Evolutionary conservation across 2,888 invertebrate genomes (phyloP), one percentile per base, ranked within the genome.

Genomic region (Philereme transversata): DNA sequence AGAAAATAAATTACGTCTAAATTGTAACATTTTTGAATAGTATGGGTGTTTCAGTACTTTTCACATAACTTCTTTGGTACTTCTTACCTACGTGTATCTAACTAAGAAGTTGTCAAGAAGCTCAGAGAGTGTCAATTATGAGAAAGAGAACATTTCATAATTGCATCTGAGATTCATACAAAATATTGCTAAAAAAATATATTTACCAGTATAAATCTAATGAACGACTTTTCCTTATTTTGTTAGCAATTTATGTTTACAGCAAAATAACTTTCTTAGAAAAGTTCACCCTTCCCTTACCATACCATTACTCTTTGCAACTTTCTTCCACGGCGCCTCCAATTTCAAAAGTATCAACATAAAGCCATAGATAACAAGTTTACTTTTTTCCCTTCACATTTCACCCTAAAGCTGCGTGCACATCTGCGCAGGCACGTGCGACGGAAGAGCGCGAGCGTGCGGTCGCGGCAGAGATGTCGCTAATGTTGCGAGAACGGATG

Each of bases 351-450:
- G 56, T 57, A 57, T 57, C 61, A 53, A 49, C 60, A 11, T 45
- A 45, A 53, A 49, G 41, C 50, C 53, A 53, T 62, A 51, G 53
- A 49, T 52, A 56, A 52, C 43, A 54, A 47, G 53, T 47, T 51
- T 45, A 52, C 52, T 55, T 59, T 61, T 49, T 51, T 59, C 45
- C 44, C 54, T 57, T n/a, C 38, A 46, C 47, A 47, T 48, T 47
- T 58, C 49, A 55, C 62, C 58, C 47, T 64, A 64, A 64, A 57
- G 64, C 51, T 48, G 51, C 57, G 43, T 47, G 57, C 60, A 60
- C 64, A 64, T 64, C 60, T 60, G 64, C 49, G 47, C 41, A 22
- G 51, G 60, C 64, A 60, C 64, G 64, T 60, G 64, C 64, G 60
- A 45, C 56, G 63, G 63, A 63, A 64, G 60, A 54, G 48, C 51